Percentiles rank a stretch among this genome's conserved stretches.
These are phyloP conservation scores for Macrotis lagotis DNA, from an alignment of 2,113 vertebrate species.

Conservation along the genomic window DNA sequence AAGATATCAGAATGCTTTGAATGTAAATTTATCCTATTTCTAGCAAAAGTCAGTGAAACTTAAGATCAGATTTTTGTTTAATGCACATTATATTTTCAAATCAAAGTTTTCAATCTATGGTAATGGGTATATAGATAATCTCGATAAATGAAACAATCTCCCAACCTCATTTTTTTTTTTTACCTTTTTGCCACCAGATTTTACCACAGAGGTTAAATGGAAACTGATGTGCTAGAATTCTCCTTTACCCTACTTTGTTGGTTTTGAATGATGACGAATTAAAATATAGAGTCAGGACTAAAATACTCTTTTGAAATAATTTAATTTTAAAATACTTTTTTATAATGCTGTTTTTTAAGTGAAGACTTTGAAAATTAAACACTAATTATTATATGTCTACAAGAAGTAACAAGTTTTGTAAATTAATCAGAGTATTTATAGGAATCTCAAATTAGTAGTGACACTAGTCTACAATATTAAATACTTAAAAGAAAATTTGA, in stretches of 20 bases:
- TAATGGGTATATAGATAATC: neutral
- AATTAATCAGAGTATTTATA: conserved; percentile 33
- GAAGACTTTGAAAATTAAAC: conserved; percentile 47
- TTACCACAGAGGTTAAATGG: neutral
- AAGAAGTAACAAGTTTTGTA: conserved; percentile 39
- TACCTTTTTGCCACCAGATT: neutral
- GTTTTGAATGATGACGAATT: neutral
- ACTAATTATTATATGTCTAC: conserved; percentile 16
- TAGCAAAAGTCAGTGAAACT: neutral
- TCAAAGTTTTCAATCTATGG: conserved; percentile 28
- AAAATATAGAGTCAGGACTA: conserved; percentile 42
- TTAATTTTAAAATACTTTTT: conserved; percentile 56
- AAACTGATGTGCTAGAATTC: neutral
- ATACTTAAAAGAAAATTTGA: conserved; percentile 37
- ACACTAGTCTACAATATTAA: conserved; percentile 16
- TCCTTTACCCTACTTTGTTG: neutral
- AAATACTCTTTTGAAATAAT: conserved; percentile 47
- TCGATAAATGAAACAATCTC: neutral
- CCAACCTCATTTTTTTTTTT: conserved; percentile 8
- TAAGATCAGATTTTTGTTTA: neutral
- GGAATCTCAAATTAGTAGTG: conserved; percentile 6
- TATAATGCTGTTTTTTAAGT: conserved; percentile 41
- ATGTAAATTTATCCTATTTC: conserved; percentile 36
- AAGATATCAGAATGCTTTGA: conserved; percentile 30
- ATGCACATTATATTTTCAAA: conserved; percentile 29